Conservation (phyloP, 2,113 vertebrate species). For the Stigmatopora argus region DNA sequence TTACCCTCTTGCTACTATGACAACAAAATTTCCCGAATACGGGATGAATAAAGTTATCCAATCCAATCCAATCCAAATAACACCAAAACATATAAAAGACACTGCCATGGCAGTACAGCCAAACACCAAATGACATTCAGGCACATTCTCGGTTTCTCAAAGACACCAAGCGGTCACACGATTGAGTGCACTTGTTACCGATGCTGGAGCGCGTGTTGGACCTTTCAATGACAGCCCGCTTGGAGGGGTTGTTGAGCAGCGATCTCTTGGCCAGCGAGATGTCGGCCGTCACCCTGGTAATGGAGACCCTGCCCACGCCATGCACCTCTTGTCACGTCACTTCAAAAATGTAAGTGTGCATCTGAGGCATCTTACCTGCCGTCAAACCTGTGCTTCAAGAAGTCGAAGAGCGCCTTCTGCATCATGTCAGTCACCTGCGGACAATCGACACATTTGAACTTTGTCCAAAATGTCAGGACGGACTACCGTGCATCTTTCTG, state of each 20-base stretch:
- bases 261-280: conserved; percentile 98
- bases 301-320: conserved; percentile 85
- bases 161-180: conserved; percentile 7
- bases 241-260: conserved; percentile 97
- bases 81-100: background rate
- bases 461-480: no score
- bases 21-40: no score
- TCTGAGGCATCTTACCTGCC: conserved; percentile 84
- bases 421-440: conserved; percentile 98
- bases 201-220: conserved; percentile 94
- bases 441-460: no score
- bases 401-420: conserved; percentile 99
- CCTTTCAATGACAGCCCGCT: conserved; percentile 94
- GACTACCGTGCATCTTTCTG: background rate
- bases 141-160: background rate
- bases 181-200: conserved; percentile 71
- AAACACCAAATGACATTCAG: background rate
- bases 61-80: background rate
- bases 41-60: no score
- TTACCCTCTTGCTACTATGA: no score
- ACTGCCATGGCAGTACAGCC: background rate
- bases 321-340: background rate
- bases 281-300: conserved; percentile 97
- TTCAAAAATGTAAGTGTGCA: background rate
- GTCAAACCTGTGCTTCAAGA: conserved; percentile 99